Evolutionary conservation across 2,113 vertebrate species (phyloP), one percentile per base, ranked within the genome.

Genomic region (Amblyopsis rosae): DNA sequence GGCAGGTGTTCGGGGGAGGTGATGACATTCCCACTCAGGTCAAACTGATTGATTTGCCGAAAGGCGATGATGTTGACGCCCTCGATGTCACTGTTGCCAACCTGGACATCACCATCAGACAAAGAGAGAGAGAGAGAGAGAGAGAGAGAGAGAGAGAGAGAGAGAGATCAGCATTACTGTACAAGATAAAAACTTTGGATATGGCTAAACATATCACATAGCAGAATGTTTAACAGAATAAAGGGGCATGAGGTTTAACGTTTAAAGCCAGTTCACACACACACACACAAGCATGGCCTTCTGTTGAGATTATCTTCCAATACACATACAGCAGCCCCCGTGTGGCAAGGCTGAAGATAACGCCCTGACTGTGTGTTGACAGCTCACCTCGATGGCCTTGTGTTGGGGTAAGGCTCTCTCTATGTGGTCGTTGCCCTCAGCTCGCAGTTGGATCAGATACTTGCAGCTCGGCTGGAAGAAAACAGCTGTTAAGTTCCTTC

Each of bases 31-130:
- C 97, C 98, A 65, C 96, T 99, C 47, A 99, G 89, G 81, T 99
- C 97, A 77, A 99, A 99, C 0, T 97, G 96, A 90, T 96, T 98
- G 77, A 98, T 99, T 89, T 98, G 97, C 75, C 97, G 93, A 87
- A 99, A 99, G 0, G 95, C 96, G 47, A 99, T 96, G 74, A 99
- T 98, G 87, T 98, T 98, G 63, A 99, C 85, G 0, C 96, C 95
- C 61, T 93, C 95, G 6, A 99, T 94, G 92, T 99, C 98, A 15
- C 77, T 94, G 75, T 89, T 94, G 64, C 94, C 96, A 32, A 99
- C 95, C 98, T 99, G 80, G 60, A 33, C 0, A 6, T 12, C 13
- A 8, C 2, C 32, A n/a, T 32, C 17, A 59, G 59, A 59, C 0
- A 53, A 51, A 54, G 7, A 66, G 6, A 78, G 54, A 74, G 59